These are phyloP conservation scores for Ciconia nigra DNA, from an alignment of 2,797 vertebrate genomes.

Conservation along the genomic window DNA sequence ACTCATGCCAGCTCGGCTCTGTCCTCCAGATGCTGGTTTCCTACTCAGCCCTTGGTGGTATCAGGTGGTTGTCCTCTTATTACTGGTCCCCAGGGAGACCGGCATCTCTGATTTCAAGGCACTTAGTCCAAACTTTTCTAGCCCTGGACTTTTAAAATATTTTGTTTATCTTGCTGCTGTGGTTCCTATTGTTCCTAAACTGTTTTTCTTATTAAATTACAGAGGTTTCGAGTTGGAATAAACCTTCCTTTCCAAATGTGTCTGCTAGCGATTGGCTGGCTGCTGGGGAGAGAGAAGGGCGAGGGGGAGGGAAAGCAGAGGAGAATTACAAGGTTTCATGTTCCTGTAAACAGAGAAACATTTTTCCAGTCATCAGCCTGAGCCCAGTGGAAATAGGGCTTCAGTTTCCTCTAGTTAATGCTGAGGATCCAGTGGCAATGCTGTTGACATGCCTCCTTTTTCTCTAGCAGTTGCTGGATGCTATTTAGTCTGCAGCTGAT, in stretches of 20 bases:
- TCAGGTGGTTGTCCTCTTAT: not conserved
- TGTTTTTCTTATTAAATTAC: constrained; percentile 37
- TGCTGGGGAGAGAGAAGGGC: not conserved
- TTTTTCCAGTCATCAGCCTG: constrained; percentile 57
- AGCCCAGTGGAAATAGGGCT: constrained; percentile 58
- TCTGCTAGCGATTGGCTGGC: not conserved
- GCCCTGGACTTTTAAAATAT: not conserved
- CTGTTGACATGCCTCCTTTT: constrained; percentile 22
- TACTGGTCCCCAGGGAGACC: not conserved
- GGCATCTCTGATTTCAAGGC: constrained; percentile 5
- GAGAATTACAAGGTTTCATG: constrained; percentile 65
- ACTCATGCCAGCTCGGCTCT: not conserved
- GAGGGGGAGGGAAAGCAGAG: not conserved
- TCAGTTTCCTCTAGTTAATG: constrained; percentile 19
- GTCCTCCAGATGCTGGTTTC: not conserved
- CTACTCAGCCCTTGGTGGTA: not conserved
- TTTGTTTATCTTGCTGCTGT: not conserved
- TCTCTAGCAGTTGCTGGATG: not conserved
- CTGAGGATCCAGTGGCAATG: constrained; percentile 37
- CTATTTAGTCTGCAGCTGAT: not conserved
- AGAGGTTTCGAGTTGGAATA: not conserved
- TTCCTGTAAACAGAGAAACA: constrained; percentile 71
- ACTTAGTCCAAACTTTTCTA: not conserved
- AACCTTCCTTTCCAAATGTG: not conserved
- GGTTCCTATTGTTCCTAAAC: constrained; percentile 15